Conservation (phyloP, 2,113 vertebrate genomes). For the Eonycteris spelaea region DNA sequence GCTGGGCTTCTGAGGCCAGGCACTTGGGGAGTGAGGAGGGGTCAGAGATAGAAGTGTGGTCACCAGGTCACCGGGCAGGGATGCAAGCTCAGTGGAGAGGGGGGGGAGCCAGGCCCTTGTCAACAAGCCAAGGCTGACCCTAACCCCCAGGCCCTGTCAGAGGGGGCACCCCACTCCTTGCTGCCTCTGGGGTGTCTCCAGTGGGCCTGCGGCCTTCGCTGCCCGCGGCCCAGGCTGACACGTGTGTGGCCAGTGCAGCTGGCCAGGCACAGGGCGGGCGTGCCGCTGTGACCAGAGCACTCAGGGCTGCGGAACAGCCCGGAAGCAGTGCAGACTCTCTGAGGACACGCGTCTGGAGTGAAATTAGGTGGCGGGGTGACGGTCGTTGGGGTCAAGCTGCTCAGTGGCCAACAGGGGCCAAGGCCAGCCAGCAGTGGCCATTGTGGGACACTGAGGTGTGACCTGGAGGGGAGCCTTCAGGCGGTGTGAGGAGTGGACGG, state of each 20-base stretch:
- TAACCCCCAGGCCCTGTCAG: background rate
- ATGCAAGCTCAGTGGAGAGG: background rate
- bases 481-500: background rate
- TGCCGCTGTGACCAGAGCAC: background rate
- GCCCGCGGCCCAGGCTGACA: background rate
- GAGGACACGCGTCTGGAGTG: background rate
- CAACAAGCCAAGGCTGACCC: background rate
- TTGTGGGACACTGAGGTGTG: background rate
- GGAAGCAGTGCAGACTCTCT: background rate
- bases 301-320: rapidly evolving
- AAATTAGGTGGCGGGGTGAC: rapidly evolving
- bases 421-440: background rate
- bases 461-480: background rate
- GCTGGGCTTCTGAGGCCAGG: background rate
- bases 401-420: background rate
- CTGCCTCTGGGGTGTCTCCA: background rate
- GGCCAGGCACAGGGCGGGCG: background rate
- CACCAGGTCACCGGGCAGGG: background rate
- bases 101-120: rapidly evolving
- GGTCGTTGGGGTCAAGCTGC: background rate
- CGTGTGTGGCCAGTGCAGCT: background rate
- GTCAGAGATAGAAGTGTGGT: background rate
- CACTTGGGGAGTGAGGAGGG: no score
- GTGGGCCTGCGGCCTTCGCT: background rate
- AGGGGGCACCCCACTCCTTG: background rate